Conservation (phyloP, 2,888 invertebrate species). For the Tridacna crocea region DNA sequence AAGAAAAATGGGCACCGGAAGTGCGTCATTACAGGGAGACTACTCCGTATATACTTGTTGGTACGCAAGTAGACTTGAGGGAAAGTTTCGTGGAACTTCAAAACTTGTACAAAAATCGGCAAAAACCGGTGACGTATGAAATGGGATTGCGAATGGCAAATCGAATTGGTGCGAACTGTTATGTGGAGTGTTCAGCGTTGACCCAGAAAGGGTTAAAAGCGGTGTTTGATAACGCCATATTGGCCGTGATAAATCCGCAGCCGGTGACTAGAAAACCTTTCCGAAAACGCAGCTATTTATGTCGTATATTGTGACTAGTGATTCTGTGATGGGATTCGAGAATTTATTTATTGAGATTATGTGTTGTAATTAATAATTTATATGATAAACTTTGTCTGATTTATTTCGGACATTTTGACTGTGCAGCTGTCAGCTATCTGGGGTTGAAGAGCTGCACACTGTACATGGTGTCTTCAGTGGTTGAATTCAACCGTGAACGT, state of each 20-base stretch:
- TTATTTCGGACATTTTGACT: too few relatives aligned
- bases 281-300: slow-evolving; percentile 38
- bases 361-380: too few relatives aligned
- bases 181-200: slow-evolving; percentile 69
- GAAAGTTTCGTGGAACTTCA: slow-evolving; percentile 62
- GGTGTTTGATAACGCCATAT: slow-evolving; percentile 72
- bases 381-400: too few relatives aligned
- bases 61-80: slow-evolving; percentile 78
- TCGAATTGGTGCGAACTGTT: slow-evolving; percentile 64
- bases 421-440: too few relatives aligned
- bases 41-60: slow-evolving; percentile 77
- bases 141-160: slow-evolving; percentile 66
- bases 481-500: too few relatives aligned
- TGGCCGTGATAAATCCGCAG: slow-evolving; percentile 70
- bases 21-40: slow-evolving; percentile 74
- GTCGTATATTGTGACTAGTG: slow-evolving; percentile 40
- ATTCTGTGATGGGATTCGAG: not conserved
- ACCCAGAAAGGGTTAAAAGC: slow-evolving; percentile 66
- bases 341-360: too few relatives aligned
- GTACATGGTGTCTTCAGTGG: too few relatives aligned
- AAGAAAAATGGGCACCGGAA: slow-evolving; percentile 77
- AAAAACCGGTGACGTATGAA: slow-evolving; percentile 60
- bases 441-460: too few relatives aligned
- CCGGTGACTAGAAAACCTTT: slow-evolving; percentile 32
- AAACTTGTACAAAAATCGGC: slow-evolving; percentile 59